Base-by-base conservation (phyloP, 53 echinoderm and acorn worm species). In the Astropecten irregularis region DNA sequence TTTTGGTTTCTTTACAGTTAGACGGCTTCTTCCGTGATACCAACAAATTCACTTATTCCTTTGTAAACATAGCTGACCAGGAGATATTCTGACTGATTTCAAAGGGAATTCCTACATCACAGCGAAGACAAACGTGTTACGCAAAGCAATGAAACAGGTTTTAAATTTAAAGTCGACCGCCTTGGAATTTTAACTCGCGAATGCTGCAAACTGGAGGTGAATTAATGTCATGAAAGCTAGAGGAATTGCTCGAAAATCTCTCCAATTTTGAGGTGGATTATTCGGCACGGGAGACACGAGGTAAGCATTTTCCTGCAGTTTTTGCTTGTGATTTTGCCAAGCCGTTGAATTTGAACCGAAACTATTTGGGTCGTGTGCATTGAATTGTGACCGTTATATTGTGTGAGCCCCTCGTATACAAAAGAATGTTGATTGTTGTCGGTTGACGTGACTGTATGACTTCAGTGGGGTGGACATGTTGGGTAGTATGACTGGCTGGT, bases 361-460 rank as follows among this genome's bases (percentile, higher is more conserved):
- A 74, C 38, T 74, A 74, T 74, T 74, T 57, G 42, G 74, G 74
- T 38, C 55, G 58, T 38, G 40, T 55, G 55, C 74, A 74, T 16
- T 74, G 39, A 56, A 52, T 21, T 40, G 57, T 74, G 74, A 74
- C 74, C 40, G 56, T 33, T 71, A 51, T 35, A 22, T 37, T 31
- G 23, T 36, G 36, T 53, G 73, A 56, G 26, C 29, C 22, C 39
- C 19, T 26, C 2, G 26, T 8, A 16, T 10, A 26, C 40, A 40
- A 68, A 68, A 2, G 68, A 27, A 59, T 25, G 29, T 21, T 31
- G 15, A 26, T 27, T 27, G 47, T 16, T n/a, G 31, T 16, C 47
- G n/a, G n/a, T n/a, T n/a, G n/a, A n/a, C n/a, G n/a, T n/a, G n/a
- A n/a, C n/a, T n/a, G n/a, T n/a, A n/a, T n/a, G n/a, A n/a, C n/a